Evolutionary conservation across 2,797 vertebrate genomes (phyloP), one percentile per base, ranked within the genome.

Genomic region (Scyliorhinus canicula): DNA sequence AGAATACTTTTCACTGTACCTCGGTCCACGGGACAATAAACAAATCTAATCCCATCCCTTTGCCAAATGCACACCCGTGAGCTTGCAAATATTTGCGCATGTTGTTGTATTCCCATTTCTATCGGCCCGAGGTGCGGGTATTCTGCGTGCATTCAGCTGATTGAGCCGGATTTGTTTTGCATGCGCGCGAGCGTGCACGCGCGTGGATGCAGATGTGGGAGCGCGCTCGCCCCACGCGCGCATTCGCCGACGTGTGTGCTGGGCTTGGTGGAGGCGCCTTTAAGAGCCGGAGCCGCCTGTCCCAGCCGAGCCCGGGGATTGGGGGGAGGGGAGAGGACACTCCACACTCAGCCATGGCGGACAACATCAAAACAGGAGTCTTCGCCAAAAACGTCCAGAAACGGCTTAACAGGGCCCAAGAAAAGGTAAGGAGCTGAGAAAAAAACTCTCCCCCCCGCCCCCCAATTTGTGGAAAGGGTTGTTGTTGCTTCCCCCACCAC

Each of bases 371-470:
- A 97, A 98, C 98, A 14, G 99, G 99, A 96, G 97, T 99, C 96
- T 99, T 99, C 96, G 99, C 99, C 94, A 99, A 99, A 97, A 99
- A 99, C 96, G 99, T 99, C 47, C 98, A 99, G 97, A 99, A 99
- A 95, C 97, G 98, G 52, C 96, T 99, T 95, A 99, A 97, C 96
- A 97, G 99, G 47, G 99, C 98, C 2, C 99, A 99, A 96, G 99
- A 99, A 95, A 99, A 99, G 99, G 99, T 99, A 96, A 95, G 97
- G 19, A 11, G 40, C 1, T 44, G 74, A n/a, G 16, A 28, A 57
- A 0, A 26, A 28, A 14, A 21, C 28, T 55, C n/a, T 50, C 16
- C 47, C 40, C 21, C 21, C 65, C 55, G n/a, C n/a, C n/a, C n/a
- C n/a, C n/a, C n/a, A n/a, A n/a, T 79, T 52, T 79, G 0, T 21